A percentile compares a stretch with the other conserved stretches of the same genome.
phyloP scores from a whole-genome alignment of 2,113 vertebrate species.

The Phrynosoma platyrhinos region DNA sequence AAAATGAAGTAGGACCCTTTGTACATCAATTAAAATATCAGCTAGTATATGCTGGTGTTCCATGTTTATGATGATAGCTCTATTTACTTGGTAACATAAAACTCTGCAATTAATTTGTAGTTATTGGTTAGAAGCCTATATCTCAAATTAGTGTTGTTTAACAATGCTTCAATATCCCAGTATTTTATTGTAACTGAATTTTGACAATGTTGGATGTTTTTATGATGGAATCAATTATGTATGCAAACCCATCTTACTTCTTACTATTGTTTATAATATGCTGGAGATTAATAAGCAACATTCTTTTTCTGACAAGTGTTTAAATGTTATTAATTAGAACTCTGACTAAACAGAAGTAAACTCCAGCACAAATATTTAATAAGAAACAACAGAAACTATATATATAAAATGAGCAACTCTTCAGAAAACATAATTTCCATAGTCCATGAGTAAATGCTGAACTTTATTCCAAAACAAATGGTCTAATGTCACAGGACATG shows the following conservation, averaged over 20 bases:
- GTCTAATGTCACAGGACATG: conserved; percentile 41
- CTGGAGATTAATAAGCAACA: conserved; percentile 22
- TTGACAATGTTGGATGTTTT: conserved; percentile 21
- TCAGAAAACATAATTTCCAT: conserved; percentile 61
- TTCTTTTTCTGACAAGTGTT: conserved; percentile 6
- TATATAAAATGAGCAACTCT: conserved; percentile 54
- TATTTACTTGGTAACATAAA: background rate
- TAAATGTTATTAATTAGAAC: conserved; percentile 51
- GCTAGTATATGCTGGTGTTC: background rate
- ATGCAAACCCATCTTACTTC: background rate
- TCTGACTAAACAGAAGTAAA: conserved; percentile 52
- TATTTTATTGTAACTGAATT: conserved; percentile 17
- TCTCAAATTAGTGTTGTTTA: background rate
- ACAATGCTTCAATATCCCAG: conserved; percentile 10
- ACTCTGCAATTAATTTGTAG: background rate
- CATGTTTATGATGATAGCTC: background rate
- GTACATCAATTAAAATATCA: background rate
- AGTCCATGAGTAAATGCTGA: conserved; percentile 49
- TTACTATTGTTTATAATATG: conserved; percentile 15
- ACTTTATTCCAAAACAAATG: conserved; percentile 69
- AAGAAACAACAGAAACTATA: conserved; percentile 49
- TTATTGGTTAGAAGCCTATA: background rate
- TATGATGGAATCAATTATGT: conserved; percentile 17
- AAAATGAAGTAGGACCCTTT: background rate
- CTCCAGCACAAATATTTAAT: conserved; percentile 72